These are phyloP conservation scores for Scaptomyza cyrtandrae DNA, from an alignment of 2,888 invertebrate species.

Conservation along the genomic window DNA sequence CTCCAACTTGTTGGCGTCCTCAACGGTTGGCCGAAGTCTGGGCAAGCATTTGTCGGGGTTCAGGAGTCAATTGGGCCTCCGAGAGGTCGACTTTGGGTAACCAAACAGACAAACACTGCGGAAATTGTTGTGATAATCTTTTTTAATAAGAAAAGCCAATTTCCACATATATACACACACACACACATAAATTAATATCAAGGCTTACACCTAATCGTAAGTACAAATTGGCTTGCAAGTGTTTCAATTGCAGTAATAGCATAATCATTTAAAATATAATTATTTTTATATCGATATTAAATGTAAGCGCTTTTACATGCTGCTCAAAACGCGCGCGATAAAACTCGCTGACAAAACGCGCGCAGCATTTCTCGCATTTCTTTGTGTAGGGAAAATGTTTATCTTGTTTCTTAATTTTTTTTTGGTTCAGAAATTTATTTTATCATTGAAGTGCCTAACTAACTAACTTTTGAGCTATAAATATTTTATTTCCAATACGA, in stretches of 20 bases:
- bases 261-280: slow-evolving; percentile 40
- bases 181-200: slow-evolving; percentile 12
- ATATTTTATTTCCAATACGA: slow-evolving; percentile 47
- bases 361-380: slow-evolving; percentile 40
- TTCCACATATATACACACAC: slow-evolving; percentile 42
- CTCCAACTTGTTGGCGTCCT: slow-evolving; percentile 34
- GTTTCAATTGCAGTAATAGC: slow-evolving; percentile 52
- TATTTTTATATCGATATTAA: slow-evolving; percentile 46
- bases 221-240: slow-evolving; percentile 46
- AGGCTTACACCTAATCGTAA: slow-evolving; percentile 41
- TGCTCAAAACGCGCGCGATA: slow-evolving; percentile 36
- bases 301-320: slow-evolving; percentile 43
- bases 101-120: slow-evolving; percentile 11
- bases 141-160: slow-evolving; percentile 65
- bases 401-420: not conserved
- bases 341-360: slow-evolving; percentile 37
- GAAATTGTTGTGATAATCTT: slow-evolving; percentile 67
- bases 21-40: slow-evolving; percentile 68
- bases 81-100: slow-evolving; percentile 70
- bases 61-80: slow-evolving; percentile 83
- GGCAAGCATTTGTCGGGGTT: slow-evolving; percentile 84
- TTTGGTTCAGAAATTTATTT: slow-evolving; percentile 30
- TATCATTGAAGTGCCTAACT: slow-evolving; percentile 53
- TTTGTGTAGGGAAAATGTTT: slow-evolving; percentile 13
- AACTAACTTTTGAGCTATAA: slow-evolving; percentile 51